A percentile compares a stretch with the other conserved stretches of the same genome.
These are phyloP conservation scores for Trididemnum nubilum DNA, from an alignment of 23 tunicate genomes.

Conservation along the genomic window DNA sequence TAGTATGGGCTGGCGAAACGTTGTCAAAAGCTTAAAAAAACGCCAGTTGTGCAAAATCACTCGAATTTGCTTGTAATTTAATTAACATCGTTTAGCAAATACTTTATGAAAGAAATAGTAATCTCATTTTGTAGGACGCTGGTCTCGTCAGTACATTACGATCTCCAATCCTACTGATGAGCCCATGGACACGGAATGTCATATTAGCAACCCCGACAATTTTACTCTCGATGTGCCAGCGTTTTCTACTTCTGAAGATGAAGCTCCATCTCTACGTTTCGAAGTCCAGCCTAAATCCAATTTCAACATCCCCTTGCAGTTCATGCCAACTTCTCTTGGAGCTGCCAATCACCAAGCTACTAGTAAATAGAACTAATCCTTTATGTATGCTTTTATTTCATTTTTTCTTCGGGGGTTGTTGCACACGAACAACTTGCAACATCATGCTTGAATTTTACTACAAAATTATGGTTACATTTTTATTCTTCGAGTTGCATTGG, in stretches of 20 bases:
- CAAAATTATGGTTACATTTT: too few relatives aligned
- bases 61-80: too few relatives aligned
- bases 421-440: too few relatives aligned
- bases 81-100: too few relatives aligned
- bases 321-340: conserved; percentile 77
- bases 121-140: conserved; percentile 76
- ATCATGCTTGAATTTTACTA: too few relatives aligned
- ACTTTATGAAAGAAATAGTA: too few relatives aligned
- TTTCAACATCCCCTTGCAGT: conserved; percentile 67
- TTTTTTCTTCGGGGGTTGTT: not conserved
- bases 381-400: not conserved
- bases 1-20: too few relatives aligned
- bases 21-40: too few relatives aligned
- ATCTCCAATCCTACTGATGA: conserved; percentile 68
- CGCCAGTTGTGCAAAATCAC: too few relatives aligned
- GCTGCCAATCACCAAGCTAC: conserved; percentile 68
- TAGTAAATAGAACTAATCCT: conserved; percentile 28
- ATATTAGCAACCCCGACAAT: conserved; percentile 51
- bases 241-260: conserved; percentile 16
- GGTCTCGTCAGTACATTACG: conserved; percentile 74
- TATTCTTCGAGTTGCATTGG: too few relatives aligned
- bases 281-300: conserved; percentile 56
- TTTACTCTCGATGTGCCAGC: conserved; percentile 68
- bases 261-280: conserved; percentile 24
- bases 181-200: conserved; percentile 59